These are phyloP conservation scores for Drosophila sproati DNA, from an alignment of 1,140 invertebrate species.

Conservation along the genomic window DNA sequence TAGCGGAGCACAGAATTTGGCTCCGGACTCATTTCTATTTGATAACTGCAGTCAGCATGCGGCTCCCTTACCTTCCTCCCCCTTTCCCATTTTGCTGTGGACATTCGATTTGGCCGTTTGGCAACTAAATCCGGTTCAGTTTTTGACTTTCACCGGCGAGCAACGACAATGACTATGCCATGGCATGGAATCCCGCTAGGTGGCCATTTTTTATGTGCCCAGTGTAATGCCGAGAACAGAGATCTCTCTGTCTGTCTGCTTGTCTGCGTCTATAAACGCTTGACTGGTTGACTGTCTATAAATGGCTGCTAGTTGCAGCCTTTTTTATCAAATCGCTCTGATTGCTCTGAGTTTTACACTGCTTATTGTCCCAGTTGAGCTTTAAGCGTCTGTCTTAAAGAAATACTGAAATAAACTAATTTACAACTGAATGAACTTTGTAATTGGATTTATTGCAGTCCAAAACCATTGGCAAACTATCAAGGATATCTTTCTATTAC, in stretches of 20 bases:
- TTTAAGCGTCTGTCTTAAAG: neutral
- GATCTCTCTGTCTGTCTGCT: slow-evolving; percentile 25
- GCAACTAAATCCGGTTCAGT: slow-evolving; percentile 61
- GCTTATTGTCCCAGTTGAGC: neutral
- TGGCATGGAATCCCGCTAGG: slow-evolving; percentile 27
- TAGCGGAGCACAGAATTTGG: slow-evolving; percentile 48
- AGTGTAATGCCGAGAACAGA: slow-evolving; percentile 29
- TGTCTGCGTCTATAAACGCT: slow-evolving; percentile 39
- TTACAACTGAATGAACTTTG: too few species aligned
- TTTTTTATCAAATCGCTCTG: slow-evolving; percentile 14
- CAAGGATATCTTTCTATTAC: too few species aligned
- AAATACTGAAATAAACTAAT: too few species aligned
- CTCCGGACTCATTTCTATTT: slow-evolving; percentile 53
- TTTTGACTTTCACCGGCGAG: slow-evolving; percentile 48
- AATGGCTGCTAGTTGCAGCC: slow-evolving; percentile 29
- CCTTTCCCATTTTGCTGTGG: neutral
- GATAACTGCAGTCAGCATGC: slow-evolving; percentile 53
- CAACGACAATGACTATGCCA: slow-evolving; percentile 42
- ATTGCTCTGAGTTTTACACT: slow-evolving; percentile 5
- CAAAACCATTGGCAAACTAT: too few species aligned
- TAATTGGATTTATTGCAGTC: too few species aligned
- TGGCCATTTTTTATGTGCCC: slow-evolving; percentile 47
- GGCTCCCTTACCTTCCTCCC: neutral
- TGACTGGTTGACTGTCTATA: slow-evolving; percentile 33
- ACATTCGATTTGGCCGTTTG: slow-evolving; percentile 55